Evolutionary conservation across 2,113 vertebrate species (phyloP), one percentile per base, ranked within the genome.

Genomic region (Ceyx cyanopectus): DNA sequence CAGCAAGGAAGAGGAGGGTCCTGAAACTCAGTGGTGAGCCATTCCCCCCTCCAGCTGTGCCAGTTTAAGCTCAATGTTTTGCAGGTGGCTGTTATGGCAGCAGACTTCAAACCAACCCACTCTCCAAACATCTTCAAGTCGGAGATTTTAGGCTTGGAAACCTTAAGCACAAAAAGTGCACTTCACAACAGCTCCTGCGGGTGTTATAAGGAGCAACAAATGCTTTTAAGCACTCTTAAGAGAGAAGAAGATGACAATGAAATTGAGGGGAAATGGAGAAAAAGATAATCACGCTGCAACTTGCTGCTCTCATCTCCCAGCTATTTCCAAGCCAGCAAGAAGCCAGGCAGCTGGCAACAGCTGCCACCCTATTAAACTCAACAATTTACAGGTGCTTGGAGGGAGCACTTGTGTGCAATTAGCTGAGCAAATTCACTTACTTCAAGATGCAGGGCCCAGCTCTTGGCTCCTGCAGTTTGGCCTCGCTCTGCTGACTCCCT

Each of bases 201-300:
- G 94, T 87, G 86, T 87, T 87, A 69, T 74, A 92, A 96, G 81
- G 43, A 93, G 75, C 75, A 96, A 93, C 88, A 93, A 96, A 93
- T 81, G 91, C 72, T 92, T 93, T 89, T 91, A 96, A 95, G 89
- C 2, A 0, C 75, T 87, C 78, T 95, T 89, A 95, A 92, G 89
- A 91, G 92, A 93, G 50, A 81, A 80, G 60, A 86, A 48, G 70
- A 91, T 54, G 87, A 94, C 87, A 93, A 93, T 85, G 89, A 96
- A 92, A 94, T 80, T 62, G 70, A 87, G 63, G 40, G 79, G 58
- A 96, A 96, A 93, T 76, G 70, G 70, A 92, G 91, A 93, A 93
- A 95, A 77, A 73, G 91, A 85, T 92, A 93, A 95, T 92, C 78
- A 77, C 0, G 0, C 63, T 57, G 77, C 40, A 73, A 87, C 91